Evolutionary conservation across 2,888 invertebrate genomes (phyloP).

Genomic region (Diadromus collaris): DNA sequence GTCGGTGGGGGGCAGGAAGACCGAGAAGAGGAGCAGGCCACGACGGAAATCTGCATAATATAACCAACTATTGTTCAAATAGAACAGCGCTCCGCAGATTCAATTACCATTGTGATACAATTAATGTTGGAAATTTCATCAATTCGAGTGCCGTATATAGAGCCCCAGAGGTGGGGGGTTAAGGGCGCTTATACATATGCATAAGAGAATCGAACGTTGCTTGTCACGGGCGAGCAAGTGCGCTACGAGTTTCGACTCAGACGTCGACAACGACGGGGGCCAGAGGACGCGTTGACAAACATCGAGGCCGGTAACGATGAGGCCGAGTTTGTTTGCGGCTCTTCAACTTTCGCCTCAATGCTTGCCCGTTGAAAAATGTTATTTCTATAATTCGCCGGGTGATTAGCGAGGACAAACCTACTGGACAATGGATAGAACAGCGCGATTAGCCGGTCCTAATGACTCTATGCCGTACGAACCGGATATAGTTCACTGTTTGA

Average conservation of each 20-base stretch:
- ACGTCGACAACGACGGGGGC: not conserved
- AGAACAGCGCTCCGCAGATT: constrained; percentile 79
- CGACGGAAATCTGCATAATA: constrained; percentile 80
- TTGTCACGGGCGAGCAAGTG: constrained; percentile 43
- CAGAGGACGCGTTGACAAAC: constrained; percentile 7
- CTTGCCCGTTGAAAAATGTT: constrained; percentile 1
- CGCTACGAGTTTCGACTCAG: constrained; percentile 21
- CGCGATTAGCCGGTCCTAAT: constrained; percentile 16
- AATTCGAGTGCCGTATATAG: constrained; percentile 76
- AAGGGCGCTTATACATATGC: constrained; percentile 77
- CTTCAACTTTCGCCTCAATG: not conserved
- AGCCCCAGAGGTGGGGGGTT: not conserved
- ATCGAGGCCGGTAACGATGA: not conserved
- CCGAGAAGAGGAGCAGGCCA: constrained; percentile 70
- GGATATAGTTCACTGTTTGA: constrained; percentile 24
- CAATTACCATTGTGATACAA: constrained; percentile 81
- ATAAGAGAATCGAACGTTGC: constrained; percentile 78
- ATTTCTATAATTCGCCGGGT: not conserved
- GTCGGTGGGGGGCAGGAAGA: constrained; percentile 47
- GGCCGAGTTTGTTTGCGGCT: not conserved
- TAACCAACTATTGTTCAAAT: constrained; percentile 81
- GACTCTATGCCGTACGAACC: constrained; percentile 12
- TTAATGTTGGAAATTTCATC: constrained; percentile 80
- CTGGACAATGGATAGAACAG: constrained; percentile 8
- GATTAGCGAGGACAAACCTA: constrained; percentile 6